Conservation (phyloP, 2,888 invertebrate genomes). For the Rhaphigaster nebulosa region DNA sequence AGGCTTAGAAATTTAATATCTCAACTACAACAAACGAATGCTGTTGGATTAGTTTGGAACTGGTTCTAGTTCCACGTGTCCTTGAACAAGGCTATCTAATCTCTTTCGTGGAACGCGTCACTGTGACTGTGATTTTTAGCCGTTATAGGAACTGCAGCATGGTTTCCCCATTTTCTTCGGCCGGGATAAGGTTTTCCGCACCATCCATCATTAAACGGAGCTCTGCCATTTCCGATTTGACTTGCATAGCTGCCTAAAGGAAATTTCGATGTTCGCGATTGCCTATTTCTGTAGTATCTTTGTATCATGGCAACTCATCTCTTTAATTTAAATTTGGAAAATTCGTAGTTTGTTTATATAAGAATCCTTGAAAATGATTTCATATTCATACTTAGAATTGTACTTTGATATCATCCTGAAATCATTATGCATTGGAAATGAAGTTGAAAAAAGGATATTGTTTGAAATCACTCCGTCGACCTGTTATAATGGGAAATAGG, state of each 20-base stretch:
- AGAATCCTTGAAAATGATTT: too few relatives aligned
- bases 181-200: neutral
- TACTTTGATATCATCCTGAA: too few relatives aligned
- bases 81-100: conserved; percentile 24
- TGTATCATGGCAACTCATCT: too few relatives aligned
- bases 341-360: too few relatives aligned
- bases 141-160: neutral
- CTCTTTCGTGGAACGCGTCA: conserved; percentile 27
- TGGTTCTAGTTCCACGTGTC: conserved; percentile 7
- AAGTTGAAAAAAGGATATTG: too few relatives aligned
- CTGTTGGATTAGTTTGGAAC: neutral
- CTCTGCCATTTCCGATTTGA: neutral
- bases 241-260: neutral
- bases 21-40: neutral
- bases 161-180: neutral
- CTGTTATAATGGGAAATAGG: neutral
- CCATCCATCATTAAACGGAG: neutral
- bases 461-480: neutral
- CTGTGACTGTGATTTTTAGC: neutral
- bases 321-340: too few relatives aligned
- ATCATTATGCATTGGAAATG: neutral
- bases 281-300: too few relatives aligned
- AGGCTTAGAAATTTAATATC: neutral
- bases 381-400: too few relatives aligned
- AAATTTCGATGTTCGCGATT: neutral